Base-by-base conservation (phyloP, 2,113 vertebrate genomes). In the Paracanthobrama guichenoti region DNA sequence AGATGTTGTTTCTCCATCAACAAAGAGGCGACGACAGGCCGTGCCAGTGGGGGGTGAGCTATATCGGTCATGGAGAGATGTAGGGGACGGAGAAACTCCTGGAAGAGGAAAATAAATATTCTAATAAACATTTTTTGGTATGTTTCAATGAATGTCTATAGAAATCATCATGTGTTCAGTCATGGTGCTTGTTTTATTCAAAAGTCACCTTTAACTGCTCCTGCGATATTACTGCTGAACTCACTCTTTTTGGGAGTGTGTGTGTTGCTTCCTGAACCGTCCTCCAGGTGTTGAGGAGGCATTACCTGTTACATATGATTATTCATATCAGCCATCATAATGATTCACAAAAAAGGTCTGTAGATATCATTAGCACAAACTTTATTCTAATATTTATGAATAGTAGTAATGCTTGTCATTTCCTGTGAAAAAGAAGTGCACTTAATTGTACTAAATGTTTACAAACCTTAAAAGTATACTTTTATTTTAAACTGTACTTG, bases 11-110 rank as follows among this genome's bases (percentile, higher is more conserved):
- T 90, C 57, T 55, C 85, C 3, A 18, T 99, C 98, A 3, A 96
- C 96, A 69, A 99, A 99, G 11, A 99, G 96, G 57, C 97, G 96
- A 0, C 98, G 96, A 60, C 97, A 97, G 1, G 96, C 97, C 64
- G 96, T 97, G 48, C 97, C 97, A 2, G 98, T 97, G 0, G 95
- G 89, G 2, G 98, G 97, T n/a, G 98, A 99, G 90, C 96, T 98
- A 91, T 97, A 99, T 75, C 98, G 94, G 87, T 99, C 98, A 0
- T 98, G 97, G 62, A 98, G 95, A 0, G 96, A 96, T 67, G 98
- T 92, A 0, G 97, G 93, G 0, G 94, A 92, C 0, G 95, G 92
- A 31, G 96, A 96, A 28, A 93, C 20, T 48, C 97, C 98, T 98
- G 88, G 7, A 39, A 78, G 28, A 50, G 1, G 4, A 60, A 77